phyloP scores from a whole-genome alignment of 1,140 invertebrate species.

The Cotesia typhae region DNA sequence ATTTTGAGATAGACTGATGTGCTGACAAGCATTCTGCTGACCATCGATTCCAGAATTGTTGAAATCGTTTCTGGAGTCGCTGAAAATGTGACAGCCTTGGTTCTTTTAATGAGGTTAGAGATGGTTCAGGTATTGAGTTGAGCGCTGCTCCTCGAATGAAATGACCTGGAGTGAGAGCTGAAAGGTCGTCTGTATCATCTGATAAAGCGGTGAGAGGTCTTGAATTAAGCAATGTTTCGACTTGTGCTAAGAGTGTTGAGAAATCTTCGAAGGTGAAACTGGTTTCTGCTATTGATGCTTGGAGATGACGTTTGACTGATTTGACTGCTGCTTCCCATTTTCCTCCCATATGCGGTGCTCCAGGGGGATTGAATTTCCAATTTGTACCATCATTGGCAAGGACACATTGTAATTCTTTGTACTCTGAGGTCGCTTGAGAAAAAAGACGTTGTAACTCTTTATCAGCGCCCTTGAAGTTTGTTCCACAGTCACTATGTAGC shows the following conservation, averaged over 20 bases:
- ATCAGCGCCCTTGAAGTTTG: conserved; percentile 12
- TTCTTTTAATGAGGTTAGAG: not conserved
- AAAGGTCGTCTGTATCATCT: conserved; percentile 23
- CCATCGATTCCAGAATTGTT: conserved; percentile 13
- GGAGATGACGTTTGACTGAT: conserved; percentile 47
- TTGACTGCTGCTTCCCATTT: conserved; percentile 53
- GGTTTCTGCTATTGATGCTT: conserved; percentile 12
- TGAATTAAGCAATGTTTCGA: conserved; percentile 47
- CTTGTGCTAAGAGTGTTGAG: conserved; percentile 34
- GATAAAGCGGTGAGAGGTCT: conserved; percentile 34
- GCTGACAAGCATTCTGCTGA: not conserved
- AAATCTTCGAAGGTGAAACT: conserved; percentile 43
- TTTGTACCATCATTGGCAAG: conserved; percentile 39
- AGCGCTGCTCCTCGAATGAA: conserved; percentile 30
- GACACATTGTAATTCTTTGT: no score
- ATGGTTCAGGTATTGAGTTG: conserved; percentile 30
- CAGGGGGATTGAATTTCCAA: conserved; percentile 57
- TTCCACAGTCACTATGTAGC: conserved; percentile 8
- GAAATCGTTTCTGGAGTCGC: not conserved
- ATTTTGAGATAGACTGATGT: conserved; percentile 20
- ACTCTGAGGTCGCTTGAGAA: no score
- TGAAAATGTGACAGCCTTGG: not conserved
- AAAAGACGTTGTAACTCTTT: not conserved
- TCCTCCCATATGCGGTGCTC: conserved; percentile 47
- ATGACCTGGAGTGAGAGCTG: conserved; percentile 31